These are phyloP conservation scores for Actenoides hombroni DNA, from an alignment of 2,113 vertebrate genomes.

Conservation along the genomic window DNA sequence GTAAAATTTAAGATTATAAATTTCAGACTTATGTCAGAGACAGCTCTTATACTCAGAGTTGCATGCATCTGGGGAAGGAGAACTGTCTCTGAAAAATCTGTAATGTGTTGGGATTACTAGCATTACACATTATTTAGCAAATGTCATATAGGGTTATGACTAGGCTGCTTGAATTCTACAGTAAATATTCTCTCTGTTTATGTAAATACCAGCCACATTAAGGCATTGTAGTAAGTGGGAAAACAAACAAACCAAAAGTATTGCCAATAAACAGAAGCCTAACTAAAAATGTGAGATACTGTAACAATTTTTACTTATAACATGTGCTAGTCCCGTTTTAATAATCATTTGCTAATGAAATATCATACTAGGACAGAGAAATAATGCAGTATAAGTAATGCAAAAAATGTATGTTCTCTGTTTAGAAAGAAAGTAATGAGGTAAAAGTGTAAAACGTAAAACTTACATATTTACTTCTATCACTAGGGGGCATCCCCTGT, in stretches of 20 bases:
- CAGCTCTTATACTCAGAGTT: background rate
- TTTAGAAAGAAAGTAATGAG: background rate
- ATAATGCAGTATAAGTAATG: background rate
- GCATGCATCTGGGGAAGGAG: background rate
- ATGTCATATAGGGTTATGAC: background rate
- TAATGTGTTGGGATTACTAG: background rate
- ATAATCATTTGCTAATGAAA: background rate
- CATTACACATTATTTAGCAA: background rate
- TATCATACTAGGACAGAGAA: background rate
- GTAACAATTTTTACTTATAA: background rate
- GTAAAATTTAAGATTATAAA: background rate
- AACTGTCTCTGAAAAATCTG: background rate
- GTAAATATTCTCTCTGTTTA: background rate
- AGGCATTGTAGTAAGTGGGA: background rate
- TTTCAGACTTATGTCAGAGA: background rate
- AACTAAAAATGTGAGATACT: background rate
- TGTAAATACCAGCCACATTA: background rate
- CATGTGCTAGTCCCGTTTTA: background rate
- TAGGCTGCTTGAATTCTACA: background rate
- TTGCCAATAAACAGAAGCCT: background rate
- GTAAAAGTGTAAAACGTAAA: background rate
- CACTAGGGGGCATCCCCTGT: constrained; percentile 71
- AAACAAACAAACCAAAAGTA: too few relatives aligned
- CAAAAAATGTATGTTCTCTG: background rate
- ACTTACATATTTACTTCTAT: background rate